Conservation (phyloP, 2,113 vertebrate species). For the Synchiropus splendidus region DNA sequence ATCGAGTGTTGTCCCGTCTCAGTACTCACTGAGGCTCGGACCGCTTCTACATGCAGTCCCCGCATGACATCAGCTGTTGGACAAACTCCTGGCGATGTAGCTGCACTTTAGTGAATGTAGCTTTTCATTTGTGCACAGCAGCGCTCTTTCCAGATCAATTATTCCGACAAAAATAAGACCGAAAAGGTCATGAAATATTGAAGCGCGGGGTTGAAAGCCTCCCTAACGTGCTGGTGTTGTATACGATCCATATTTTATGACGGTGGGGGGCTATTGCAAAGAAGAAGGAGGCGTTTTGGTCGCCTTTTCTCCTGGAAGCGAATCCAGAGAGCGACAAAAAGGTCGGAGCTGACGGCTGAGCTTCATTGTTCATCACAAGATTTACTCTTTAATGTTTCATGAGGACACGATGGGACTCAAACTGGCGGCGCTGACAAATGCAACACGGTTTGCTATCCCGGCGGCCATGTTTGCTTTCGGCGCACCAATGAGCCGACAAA, state of each 20-base stretch:
- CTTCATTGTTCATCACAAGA: too few species aligned
- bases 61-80: too few species aligned
- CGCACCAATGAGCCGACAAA: too few species aligned
- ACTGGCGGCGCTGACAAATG: too few species aligned
- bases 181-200: constrained; percentile 62
- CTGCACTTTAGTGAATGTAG: neutral
- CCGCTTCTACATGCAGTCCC: too few species aligned
- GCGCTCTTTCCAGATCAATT: constrained; percentile 62
- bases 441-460: too few species aligned
- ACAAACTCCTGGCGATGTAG: too few species aligned
- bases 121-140: constrained; percentile 30
- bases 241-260: constrained; percentile 67
- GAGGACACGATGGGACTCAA: too few species aligned
- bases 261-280: constrained; percentile 38
- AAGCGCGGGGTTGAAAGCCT: constrained; percentile 59
- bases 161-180: constrained; percentile 65
- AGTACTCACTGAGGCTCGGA: too few species aligned
- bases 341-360: constrained; percentile 5
- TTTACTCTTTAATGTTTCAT: too few species aligned
- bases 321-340: constrained; percentile 28
- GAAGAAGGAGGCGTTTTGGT: constrained; percentile 17
- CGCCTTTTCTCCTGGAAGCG: constrained; percentile 9
- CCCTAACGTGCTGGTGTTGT: constrained; percentile 54
- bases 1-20: too few species aligned
- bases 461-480: too few species aligned